These are phyloP conservation scores for Rotaria macrura DNA, from an alignment of 2,888 invertebrate species.

Conservation along the genomic window DNA sequence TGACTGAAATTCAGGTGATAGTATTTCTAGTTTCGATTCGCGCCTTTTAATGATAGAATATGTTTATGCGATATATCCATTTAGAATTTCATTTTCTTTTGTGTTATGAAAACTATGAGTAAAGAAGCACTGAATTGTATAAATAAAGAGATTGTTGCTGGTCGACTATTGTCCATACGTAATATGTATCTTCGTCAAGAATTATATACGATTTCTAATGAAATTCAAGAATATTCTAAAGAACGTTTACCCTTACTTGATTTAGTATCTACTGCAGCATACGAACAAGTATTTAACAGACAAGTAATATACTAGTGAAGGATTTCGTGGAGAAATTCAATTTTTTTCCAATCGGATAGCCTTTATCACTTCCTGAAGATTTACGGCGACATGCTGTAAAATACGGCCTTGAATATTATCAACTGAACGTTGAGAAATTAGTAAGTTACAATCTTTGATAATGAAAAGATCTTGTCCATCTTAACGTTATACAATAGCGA, in stretches of 20 bases:
- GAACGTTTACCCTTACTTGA: not conserved
- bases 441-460: not conserved
- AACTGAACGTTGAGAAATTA: not conserved
- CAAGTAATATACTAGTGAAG: not conserved
- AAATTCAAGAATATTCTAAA: not conserved
- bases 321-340: no score
- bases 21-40: not conserved
- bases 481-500: not conserved
- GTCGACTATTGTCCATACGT: not conserved
- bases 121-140: not conserved
- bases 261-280: not conserved
- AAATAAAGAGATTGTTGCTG: not conserved
- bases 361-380: not conserved
- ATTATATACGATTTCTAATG: not conserved
- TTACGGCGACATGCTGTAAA: not conserved
- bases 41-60: not conserved
- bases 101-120: not conserved
- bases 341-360: not conserved
- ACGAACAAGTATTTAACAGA: not conserved
- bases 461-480: not conserved
- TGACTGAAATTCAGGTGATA: no score
- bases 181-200: not conserved
- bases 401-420: not conserved
- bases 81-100: not conserved
- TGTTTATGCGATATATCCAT: no score